Evolutionary conservation across 1,140 invertebrate species (phyloP).

Genomic region (Uloborus diversus): DNA sequence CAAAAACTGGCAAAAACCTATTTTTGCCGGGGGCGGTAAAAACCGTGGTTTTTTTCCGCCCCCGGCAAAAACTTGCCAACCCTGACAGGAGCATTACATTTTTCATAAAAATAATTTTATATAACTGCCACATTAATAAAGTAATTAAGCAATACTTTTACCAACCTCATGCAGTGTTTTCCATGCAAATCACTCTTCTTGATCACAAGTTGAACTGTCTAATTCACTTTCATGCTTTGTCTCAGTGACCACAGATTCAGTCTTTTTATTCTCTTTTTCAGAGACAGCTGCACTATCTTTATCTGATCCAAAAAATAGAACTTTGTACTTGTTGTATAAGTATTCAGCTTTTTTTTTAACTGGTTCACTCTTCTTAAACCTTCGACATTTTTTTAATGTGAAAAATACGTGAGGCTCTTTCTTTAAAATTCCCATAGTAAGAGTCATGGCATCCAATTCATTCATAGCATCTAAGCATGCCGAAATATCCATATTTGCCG

Average conservation of each 20-base stretch:
- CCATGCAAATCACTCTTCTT: too few species aligned
- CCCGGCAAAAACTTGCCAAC: too few species aligned
- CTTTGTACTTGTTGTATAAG: conserved; percentile 48
- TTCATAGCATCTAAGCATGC: conserved; percentile 22
- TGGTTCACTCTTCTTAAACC: conserved; percentile 32
- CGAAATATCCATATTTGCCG: conserved; percentile 2
- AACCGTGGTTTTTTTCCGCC: too few species aligned
- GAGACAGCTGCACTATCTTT: conserved; percentile 6
- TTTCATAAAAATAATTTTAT: too few species aligned
- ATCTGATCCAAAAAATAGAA: conserved; percentile 13
- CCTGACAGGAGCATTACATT: too few species aligned
- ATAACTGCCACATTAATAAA: too few species aligned
- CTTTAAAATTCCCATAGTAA: conserved; percentile 7
- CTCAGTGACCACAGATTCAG: neutral
- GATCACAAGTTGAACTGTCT: neutral
- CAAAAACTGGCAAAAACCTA: too few species aligned
- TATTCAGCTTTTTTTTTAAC: conserved; percentile 48
- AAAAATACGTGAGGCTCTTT: conserved; percentile 28
- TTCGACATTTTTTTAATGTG: conserved; percentile 36
- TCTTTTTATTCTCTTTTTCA: conserved; percentile 40
- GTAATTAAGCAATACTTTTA: too few species aligned
- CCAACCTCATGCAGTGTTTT: too few species aligned
- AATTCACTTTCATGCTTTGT: conserved; percentile 5
- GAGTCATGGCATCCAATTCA: conserved; percentile 32
- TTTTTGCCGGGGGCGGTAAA: too few species aligned